Base-by-base conservation (phyloP, 2,888 invertebrate species). In the Sialis lutaria region DNA sequence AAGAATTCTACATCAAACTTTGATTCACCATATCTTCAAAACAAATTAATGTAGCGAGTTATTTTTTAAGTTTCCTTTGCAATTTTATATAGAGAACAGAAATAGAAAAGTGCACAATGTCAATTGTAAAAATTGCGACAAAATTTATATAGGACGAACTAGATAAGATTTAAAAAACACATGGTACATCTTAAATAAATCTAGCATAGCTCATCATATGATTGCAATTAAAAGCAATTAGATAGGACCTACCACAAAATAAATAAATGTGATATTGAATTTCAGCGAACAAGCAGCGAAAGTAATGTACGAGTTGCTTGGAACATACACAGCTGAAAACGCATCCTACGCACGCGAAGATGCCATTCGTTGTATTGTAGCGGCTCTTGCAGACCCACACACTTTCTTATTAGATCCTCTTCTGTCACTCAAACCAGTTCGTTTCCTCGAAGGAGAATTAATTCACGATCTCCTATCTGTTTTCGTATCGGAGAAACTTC, bases 241-340 rank as follows among this genome's bases (percentile, higher is more conserved):
- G n/a, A n/a, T n/a, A n/a, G n/a, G n/a, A n/a, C 35, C 35, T 35
- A 35, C n/a, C 9, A 35, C n/a, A 9, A 35, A 35, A 35, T 9
- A n/a, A 35, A 35, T 35, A 8, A 9, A 37, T 5, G 7, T 8
- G 8, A 31, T 1, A 3, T 31, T 8, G 40, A 12, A 5, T 46
- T 40, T 12, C 62, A 87, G 91, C 65, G 92, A 93, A 60, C 73
- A 87, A 57, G 92, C 93, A 30, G 85, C 92, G 12, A 90, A 91
- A 64, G 92, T 95, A 4, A 97, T 98, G 97, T 84, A 96, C 51
- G 95, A 95, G 64, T 70, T 98, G 1, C 69, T 98, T 48, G 90
- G 91, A 30, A 96, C 97, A 0, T 98, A 97, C 65, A 95, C 93
- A 30, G 85, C 92, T 50, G 95, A 95, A 59, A 96, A 96, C 68